phyloP scores from a whole-genome alignment of 1,140 invertebrate species.

The Drosophila lacteicornis region DNA sequence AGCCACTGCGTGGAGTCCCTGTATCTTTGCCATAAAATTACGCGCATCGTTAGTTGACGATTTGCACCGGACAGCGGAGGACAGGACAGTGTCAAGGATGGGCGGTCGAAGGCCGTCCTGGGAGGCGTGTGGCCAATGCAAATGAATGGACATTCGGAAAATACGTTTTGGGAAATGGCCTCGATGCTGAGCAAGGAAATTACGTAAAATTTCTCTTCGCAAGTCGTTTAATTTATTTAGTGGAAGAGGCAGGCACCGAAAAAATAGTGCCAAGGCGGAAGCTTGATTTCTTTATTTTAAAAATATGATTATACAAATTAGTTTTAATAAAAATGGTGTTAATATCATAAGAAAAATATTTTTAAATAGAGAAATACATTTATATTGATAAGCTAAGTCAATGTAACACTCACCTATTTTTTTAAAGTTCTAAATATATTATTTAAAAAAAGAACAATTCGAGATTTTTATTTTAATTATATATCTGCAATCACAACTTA shows the following conservation, averaged over 20 bases:
- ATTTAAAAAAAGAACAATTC: too few relatives aligned
- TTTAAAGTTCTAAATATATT: too few relatives aligned
- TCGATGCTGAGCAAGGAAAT: slow-evolving; percentile 62
- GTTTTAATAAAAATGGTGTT: too few relatives aligned
- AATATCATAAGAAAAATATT: too few relatives aligned
- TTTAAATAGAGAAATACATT: too few relatives aligned
- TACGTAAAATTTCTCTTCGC: slow-evolving; percentile 68
- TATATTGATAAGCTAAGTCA: too few relatives aligned
- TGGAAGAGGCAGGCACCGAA: slow-evolving; percentile 1
- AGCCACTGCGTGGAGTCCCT: slow-evolving; percentile 8
- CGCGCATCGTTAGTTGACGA: slow-evolving; percentile 79
- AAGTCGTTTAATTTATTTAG: slow-evolving; percentile 69
- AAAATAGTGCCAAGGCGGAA: background rate
- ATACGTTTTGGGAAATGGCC: slow-evolving; percentile 59
- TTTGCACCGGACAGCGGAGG: slow-evolving; percentile 65
- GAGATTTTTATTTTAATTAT: too few relatives aligned
- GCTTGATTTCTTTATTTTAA: background rate
- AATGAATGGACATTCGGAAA: slow-evolving; percentile 62
- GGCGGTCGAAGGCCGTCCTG: slow-evolving; percentile 15
- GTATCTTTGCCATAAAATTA: slow-evolving; percentile 77
- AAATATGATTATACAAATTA: too few relatives aligned
- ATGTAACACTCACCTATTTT: too few relatives aligned
- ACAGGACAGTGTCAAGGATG: slow-evolving; percentile 48
- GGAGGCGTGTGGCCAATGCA: slow-evolving; percentile 60
- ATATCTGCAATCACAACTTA: too few relatives aligned